Conservation (phyloP, 1,140 invertebrate species). For the Sitophilus oryzae region DNA sequence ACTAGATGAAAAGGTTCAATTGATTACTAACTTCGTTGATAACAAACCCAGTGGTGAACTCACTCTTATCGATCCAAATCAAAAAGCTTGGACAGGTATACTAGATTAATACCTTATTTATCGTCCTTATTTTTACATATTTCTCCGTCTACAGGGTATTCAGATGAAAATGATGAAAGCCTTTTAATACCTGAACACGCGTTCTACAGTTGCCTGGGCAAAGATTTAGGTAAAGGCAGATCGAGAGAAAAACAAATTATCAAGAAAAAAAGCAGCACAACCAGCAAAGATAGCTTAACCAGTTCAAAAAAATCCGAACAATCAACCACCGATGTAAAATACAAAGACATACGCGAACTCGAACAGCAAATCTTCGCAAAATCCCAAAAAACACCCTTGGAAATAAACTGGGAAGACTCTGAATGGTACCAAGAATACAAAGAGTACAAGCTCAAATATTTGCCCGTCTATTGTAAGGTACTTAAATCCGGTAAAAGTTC, state of each 20-base stretch:
- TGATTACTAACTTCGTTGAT: constrained; percentile 30
- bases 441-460: constrained; percentile 24
- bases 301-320: constrained; percentile 7
- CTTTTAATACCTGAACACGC: constrained; percentile 23
- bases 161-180: constrained; percentile 11
- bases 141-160: constrained; percentile 8
- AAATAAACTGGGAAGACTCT: constrained; percentile 28
- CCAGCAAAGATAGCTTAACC: neutral
- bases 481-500: constrained; percentile 5
- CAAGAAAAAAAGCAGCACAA: constrained; percentile 2
- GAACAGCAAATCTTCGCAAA: constrained; percentile 22
- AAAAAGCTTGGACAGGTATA: constrained; percentile 33
- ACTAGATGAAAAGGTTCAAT: constrained; percentile 20
- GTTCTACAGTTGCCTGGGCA: constrained; percentile 16
- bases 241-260: neutral
- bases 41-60: constrained; percentile 34
- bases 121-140: neutral
- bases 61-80: constrained; percentile 32
- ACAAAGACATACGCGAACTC: neutral
- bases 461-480: constrained; percentile 22
- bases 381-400: constrained; percentile 19
- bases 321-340: neutral
- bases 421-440: constrained; percentile 32
- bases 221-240: constrained; percentile 19
- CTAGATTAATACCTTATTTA: neutral